Evolutionary conservation across 2,888 invertebrate genomes (phyloP).

Genomic region (Nezara viridula): DNA sequence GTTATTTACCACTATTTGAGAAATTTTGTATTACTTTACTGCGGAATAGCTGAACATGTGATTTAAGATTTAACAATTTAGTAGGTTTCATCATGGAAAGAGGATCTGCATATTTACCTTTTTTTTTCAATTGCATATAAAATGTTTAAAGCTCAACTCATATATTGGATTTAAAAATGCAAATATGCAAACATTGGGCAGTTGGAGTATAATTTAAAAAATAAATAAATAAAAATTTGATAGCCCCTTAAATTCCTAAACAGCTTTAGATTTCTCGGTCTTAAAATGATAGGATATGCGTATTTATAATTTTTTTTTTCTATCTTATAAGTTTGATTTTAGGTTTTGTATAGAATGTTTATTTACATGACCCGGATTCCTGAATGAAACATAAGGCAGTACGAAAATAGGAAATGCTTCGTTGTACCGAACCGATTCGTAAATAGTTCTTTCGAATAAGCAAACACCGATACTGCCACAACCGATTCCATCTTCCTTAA

Average conservation of each 20-base stretch:
- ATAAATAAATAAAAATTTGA: neutral
- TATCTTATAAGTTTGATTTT: neutral
- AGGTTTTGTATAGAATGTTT: neutral
- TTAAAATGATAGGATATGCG: no score
- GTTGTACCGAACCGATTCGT: neutral
- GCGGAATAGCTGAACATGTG: no score
- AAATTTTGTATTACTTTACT: no score
- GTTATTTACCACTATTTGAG: no score
- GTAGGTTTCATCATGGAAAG: no score
- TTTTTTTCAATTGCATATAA: no score
- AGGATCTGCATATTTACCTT: no score
- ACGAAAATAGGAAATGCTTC: conserved; percentile 15
- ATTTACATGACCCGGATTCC: conserved; percentile 24
- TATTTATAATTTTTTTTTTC: neutral
- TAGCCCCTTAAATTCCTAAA: neutral
- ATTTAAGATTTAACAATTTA: no score
- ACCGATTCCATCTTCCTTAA: neutral
- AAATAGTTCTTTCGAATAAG: neutral
- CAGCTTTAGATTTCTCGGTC: neutral
- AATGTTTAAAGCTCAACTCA: no score
- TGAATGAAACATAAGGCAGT: conserved; percentile 1
- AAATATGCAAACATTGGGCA: no score
- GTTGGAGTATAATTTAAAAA: neutral
- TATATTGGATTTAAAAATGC: no score
- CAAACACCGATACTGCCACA: neutral